Evolutionary conservation across 2,113 vertebrate species (phyloP), one percentile per base, ranked within the genome.

Genomic region (Nothobranchius kuhntae): DNA sequence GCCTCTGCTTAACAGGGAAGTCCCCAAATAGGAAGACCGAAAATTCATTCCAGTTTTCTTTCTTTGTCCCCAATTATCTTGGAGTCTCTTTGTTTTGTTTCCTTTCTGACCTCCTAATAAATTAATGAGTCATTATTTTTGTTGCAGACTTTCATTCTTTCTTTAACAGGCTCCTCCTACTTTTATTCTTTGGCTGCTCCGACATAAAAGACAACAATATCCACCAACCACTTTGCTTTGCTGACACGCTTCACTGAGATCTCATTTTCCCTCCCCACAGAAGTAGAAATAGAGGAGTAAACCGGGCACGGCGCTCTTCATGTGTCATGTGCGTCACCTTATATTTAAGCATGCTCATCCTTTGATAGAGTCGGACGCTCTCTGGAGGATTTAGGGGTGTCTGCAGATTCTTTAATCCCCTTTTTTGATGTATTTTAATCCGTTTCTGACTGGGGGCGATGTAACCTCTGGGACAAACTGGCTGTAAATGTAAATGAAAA

Each of bases 361-460:
- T 88, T 63, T 78, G 71, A 86, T 80, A 50, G 48, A 66, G 68
- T 67, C 36, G 30, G 75, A 68, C 13, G 13, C 50, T 70, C 77
- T 88, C 81, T 81, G 74, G 82, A 73, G 83, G 80, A 68, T 84
- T 89, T 82, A 73, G 24, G 81, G 61, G 71, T 65, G 75, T 85
- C 53, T 53, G 68, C 65, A 65, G 60, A 68, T 57, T 69, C 75
- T 83, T 80, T 85, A 89, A 91, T 90, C 77, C 80, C 45, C 36
- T 86, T 84, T 78, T 85, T 88, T 81, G n/a, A 87, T 83, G 80
- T 87, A 52, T 81, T 81, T 79, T 83, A 72, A 89, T 85, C 65
- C 65, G 61, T 77, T 76, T 77, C 66, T 68, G 56, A 40, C 51
- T 57, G 51, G 44, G 62, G 48, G 42, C 14, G 6, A 26, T 15